These are phyloP conservation scores for Carterocephalus palaemon DNA, from an alignment of 2,888 invertebrate genomes.

Conservation along the genomic window DNA sequence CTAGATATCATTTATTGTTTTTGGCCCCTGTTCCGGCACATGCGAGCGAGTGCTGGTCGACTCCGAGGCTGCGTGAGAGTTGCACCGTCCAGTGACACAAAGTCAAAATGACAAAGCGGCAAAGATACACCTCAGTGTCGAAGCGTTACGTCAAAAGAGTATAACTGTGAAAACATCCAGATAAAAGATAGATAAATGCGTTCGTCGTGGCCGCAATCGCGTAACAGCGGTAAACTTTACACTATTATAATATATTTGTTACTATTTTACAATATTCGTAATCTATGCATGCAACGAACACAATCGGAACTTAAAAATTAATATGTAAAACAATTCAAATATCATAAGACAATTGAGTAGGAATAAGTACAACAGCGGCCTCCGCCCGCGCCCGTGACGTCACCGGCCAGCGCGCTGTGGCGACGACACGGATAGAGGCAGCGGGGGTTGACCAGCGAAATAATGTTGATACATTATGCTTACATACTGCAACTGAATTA, in stretches of 20 bases:
- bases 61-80: slow-evolving; percentile 3
- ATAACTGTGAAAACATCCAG: slow-evolving; percentile 32
- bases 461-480: too few relatives aligned
- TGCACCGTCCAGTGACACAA: slow-evolving; percentile 9
- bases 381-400: too few relatives aligned
- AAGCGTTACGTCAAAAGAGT: slow-evolving; percentile 25
- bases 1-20: too few relatives aligned
- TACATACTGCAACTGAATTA: too few relatives aligned
- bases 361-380: slow-evolving; percentile 11
- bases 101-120: slow-evolving; percentile 8
- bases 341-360: slow-evolving; percentile 21
- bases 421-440: too few relatives aligned
- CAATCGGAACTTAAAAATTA: slow-evolving; percentile 10
- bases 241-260: slow-evolving; percentile 18
- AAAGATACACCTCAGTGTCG: slow-evolving; percentile 19
- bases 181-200: slow-evolving; percentile 25
- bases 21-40: too few relatives aligned
- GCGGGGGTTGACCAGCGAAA: too few relatives aligned
- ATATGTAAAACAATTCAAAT: slow-evolving; percentile 11
- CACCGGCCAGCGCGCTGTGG: too few relatives aligned
- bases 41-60: too few relatives aligned
- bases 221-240: slow-evolving; percentile 19
- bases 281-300: slow-evolving; percentile 24
- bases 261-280: slow-evolving; percentile 24
- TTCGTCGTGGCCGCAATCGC: slow-evolving; percentile 15